Evolutionary conservation across 1,140 invertebrate genomes (phyloP).

Genomic region (Leptinotarsa defecta): DNA sequence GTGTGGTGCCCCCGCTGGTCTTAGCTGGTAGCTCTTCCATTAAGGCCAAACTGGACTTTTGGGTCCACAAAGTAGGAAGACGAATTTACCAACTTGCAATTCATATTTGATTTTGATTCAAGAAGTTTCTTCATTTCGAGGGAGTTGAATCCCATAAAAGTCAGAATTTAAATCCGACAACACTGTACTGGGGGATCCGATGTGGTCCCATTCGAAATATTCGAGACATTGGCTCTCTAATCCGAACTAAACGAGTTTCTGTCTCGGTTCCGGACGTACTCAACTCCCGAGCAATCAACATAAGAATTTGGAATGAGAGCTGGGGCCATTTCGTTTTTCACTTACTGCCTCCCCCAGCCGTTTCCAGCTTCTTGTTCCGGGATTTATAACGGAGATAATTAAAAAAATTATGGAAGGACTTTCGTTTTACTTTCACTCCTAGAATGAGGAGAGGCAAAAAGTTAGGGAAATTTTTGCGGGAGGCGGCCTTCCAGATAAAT

Average conservation of each 20-base stretch:
- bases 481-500: too few relatives aligned
- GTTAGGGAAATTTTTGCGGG: too few relatives aligned
- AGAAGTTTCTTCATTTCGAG: too few relatives aligned
- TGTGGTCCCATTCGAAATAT: constrained; percentile 32
- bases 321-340: constrained; percentile 40
- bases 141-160: too few relatives aligned
- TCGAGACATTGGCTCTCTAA: constrained; percentile 46
- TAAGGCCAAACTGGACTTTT: too few relatives aligned
- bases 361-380: constrained; percentile 20
- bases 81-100: too few relatives aligned
- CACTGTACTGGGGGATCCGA: background rate
- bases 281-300: constrained; percentile 41
- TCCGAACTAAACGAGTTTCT: constrained; percentile 46
- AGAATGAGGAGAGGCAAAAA: too few relatives aligned
- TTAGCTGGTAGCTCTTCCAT: too few relatives aligned
- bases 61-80: too few relatives aligned
- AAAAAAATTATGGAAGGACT: constrained; percentile 9
- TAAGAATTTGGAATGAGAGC: constrained; percentile 40
- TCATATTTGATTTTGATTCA: too few relatives aligned
- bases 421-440: background rate
- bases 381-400: constrained; percentile 24
- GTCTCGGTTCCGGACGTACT: constrained; percentile 36
- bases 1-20: too few relatives aligned
- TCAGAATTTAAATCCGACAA: too few relatives aligned
- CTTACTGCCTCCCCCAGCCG: constrained; percentile 31